A percentile compares a stretch with the other conserved stretches of the same genome.
phyloP scores from a whole-genome alignment of 2,888 invertebrate genomes.

The Nebria brevicollis region DNA sequence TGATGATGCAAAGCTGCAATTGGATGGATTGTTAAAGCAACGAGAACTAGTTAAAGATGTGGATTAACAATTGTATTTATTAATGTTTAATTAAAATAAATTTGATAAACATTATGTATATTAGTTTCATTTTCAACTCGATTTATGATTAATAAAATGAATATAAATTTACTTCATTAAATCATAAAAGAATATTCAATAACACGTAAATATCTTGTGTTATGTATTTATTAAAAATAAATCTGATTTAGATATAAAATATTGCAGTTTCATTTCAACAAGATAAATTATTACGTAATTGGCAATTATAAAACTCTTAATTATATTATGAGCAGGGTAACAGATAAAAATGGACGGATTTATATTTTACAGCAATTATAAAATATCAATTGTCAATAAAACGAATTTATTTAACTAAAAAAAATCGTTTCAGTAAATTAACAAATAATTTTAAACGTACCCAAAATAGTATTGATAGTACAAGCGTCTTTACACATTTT shows the following conservation, averaged over 20 bases:
- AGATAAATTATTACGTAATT: not conserved
- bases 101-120: not conserved
- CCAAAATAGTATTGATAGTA: too few species aligned
- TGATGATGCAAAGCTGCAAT: slow-evolving; percentile 67
- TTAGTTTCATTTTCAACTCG: too few species aligned
- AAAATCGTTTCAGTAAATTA: not conserved
- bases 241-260: not conserved
- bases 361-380: not conserved
- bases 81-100: not conserved
- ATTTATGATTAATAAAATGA: too few species aligned
- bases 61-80: not conserved
- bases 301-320: not conserved
- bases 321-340: not conserved
- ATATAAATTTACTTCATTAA: too few species aligned
- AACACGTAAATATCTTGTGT: too few species aligned
- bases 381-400: not conserved
- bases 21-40: slow-evolving; percentile 62
- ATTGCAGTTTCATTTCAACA: not conserved
- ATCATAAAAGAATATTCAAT: not conserved
- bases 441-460: too few species aligned
- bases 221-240: not conserved
- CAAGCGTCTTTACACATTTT: not conserved
- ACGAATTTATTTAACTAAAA: not conserved
- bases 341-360: slow-evolving; percentile 1
- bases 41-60: slow-evolving; percentile 21